phyloP scores from a whole-genome alignment of 2,888 invertebrate genomes.

The Parnassius glacialis region DNA sequence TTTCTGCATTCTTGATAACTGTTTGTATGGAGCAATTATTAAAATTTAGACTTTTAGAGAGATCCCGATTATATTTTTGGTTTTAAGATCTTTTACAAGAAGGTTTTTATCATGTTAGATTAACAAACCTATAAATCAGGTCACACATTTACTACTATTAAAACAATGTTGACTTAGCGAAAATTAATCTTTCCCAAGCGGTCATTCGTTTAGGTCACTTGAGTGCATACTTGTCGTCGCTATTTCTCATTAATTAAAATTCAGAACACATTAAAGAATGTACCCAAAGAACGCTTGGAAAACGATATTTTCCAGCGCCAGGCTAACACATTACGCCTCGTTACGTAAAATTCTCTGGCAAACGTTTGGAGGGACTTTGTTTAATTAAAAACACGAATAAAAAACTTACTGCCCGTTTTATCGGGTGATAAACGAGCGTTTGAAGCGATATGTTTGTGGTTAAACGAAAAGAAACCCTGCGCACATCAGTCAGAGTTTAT shows the following conservation, averaged over 20 bases:
- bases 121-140: too few relatives aligned
- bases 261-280: constrained; percentile 30
- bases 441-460: constrained; percentile 34
- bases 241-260: constrained; percentile 22
- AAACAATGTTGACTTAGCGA: constrained; percentile 1
- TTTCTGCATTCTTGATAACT: too few relatives aligned
- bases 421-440: constrained; percentile 68
- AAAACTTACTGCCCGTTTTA: constrained; percentile 69
- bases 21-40: too few relatives aligned
- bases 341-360: constrained; percentile 59
- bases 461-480: constrained; percentile 43
- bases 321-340: constrained; percentile 49
- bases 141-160: not conserved
- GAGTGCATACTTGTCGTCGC: constrained; percentile 16
- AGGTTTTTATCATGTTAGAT: too few relatives aligned
- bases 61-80: too few relatives aligned
- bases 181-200: constrained; percentile 7
- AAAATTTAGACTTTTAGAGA: too few relatives aligned
- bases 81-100: too few relatives aligned
- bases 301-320: constrained; percentile 44
- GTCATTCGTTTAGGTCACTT: constrained; percentile 15
- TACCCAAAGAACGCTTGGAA: constrained; percentile 33
- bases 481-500: constrained; percentile 33
- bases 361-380: constrained; percentile 57
- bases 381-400: constrained; percentile 79